Percentiles rank a stretch among this genome's conserved stretches.
Evolutionary conservation across 2,797 vertebrate species (phyloP).

Genomic region (Strix occidentalis): DNA sequence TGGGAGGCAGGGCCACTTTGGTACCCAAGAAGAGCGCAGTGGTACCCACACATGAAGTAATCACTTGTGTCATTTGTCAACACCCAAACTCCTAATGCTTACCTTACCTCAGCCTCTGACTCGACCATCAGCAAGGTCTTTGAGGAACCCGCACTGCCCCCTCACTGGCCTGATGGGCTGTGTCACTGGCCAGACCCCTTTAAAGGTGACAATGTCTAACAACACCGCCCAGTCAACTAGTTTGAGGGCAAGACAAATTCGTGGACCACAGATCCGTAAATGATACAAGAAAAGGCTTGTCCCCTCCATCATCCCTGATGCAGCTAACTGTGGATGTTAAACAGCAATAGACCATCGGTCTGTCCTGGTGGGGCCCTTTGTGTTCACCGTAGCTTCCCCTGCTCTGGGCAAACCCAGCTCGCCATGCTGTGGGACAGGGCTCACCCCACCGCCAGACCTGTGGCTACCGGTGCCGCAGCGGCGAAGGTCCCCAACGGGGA

Average conservation of each 20-base stretch:
- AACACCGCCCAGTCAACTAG: not conserved
- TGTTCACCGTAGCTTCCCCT: too few relatives aligned
- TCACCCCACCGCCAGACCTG: not conserved
- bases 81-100: not conserved
- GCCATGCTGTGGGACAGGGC: fast-evolving
- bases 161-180: not conserved
- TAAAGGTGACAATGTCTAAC: not conserved
- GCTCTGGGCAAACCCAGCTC: not conserved
- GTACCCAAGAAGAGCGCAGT: fast-evolving
- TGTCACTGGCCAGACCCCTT: not conserved
- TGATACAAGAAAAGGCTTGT: not conserved
- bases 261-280: not conserved
- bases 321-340: not conserved
- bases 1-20: not conserved
- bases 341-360: fast-evolving
- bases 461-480: fast-evolving
- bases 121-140: not conserved
- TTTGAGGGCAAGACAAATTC: not conserved
- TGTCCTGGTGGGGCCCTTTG: not conserved
- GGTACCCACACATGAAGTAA: not conserved
- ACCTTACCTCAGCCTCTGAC: not conserved
- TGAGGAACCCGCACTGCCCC: not conserved
- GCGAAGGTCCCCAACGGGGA: not conserved
- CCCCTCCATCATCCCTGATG: not conserved
- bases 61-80: not conserved